Evolutionary conservation across 2,797 vertebrate species (phyloP), one percentile per base, ranked within the genome.

Genomic region (Heliangelus exortis): DNA sequence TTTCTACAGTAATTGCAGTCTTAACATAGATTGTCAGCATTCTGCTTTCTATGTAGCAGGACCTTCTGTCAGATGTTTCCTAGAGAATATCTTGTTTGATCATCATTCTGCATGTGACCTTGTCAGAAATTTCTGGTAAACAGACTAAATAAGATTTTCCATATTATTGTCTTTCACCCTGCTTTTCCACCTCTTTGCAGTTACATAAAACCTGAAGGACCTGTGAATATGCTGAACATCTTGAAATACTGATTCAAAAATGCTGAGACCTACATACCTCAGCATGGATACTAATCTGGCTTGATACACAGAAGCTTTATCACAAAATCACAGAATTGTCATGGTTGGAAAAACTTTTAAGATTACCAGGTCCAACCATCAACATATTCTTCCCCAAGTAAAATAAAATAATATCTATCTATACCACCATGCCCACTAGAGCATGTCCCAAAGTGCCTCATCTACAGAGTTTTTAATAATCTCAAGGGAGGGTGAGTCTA

Each of bases 281-380:
- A 62, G 9, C 15, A 20, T 6, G 33, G 39, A 18, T 4, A 20
- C 9, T 51, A 21, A 19, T 15, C 34, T 14, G 39, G 33, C 19
- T 62, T 1, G 0, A 34, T 28, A 28, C 28, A 47, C 55, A 75
- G 12, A 0, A 69, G 5, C 13, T 13, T 15, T 69, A 33, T 7
- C 39, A 41, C 39, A 41, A 39, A 15, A 41, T 41, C 39, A 41
- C 39, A 41, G 39, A 41, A 41, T 41, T 41, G 39, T 41, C 39
- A 15, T 41, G 13, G 39, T 41, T 14, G 39, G 39, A 41, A 41
- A 41, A 6, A 41, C 39, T 13, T 41, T 13, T 41, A 41, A 41
- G 13, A 41, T 15, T 13, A 41, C 39, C 39, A 41, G 12, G 13
- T 41, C 39, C 39, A 41, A 41, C 39, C 12, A 41, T 41, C 39